These are phyloP conservation scores for Drosophila rhopaloa DNA, from an alignment of 1,140 invertebrate genomes.

Conservation along the genomic window DNA sequence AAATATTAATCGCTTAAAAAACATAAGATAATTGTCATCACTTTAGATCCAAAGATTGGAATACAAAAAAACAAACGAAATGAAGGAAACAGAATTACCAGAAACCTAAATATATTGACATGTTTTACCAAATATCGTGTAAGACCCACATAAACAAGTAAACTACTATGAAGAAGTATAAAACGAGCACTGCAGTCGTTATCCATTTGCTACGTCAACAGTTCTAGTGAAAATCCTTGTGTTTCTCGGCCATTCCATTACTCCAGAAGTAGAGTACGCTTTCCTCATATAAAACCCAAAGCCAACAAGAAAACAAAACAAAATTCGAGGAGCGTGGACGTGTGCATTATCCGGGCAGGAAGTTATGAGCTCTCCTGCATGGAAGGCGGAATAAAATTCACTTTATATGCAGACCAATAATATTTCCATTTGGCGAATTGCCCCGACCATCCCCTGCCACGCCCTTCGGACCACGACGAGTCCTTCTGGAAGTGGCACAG, in stretches of 20 bases:
- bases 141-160: conserved; percentile 13
- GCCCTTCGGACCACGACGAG: not conserved
- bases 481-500: conserved; percentile 26
- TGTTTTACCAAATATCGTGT: conserved; percentile 16
- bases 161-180: conserved; percentile 10
- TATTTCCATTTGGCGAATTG: conserved; percentile 81
- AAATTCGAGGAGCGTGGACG: conserved; percentile 13
- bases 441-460: conserved; percentile 21
- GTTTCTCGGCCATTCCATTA: conserved; percentile 1
- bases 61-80: too few relatives aligned
- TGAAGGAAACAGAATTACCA: not conserved
- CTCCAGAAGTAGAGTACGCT: conserved; percentile 1
- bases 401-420: conserved; percentile 78
- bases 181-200: conserved; percentile 29
- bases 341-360: conserved; percentile 39
- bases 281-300: not conserved
- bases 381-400: conserved; percentile 64
- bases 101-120: not conserved
- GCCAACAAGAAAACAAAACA: not conserved
- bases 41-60: too few relatives aligned
- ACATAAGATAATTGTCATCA: too few relatives aligned
- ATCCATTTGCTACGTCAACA: conserved; percentile 43
- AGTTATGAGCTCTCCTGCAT: conserved; percentile 42
- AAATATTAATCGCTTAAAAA: too few relatives aligned
- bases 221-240: conserved; percentile 12